These are phyloP conservation scores for Manduca sexta DNA, from an alignment of 1,140 invertebrate genomes.

Conservation along the genomic window DNA sequence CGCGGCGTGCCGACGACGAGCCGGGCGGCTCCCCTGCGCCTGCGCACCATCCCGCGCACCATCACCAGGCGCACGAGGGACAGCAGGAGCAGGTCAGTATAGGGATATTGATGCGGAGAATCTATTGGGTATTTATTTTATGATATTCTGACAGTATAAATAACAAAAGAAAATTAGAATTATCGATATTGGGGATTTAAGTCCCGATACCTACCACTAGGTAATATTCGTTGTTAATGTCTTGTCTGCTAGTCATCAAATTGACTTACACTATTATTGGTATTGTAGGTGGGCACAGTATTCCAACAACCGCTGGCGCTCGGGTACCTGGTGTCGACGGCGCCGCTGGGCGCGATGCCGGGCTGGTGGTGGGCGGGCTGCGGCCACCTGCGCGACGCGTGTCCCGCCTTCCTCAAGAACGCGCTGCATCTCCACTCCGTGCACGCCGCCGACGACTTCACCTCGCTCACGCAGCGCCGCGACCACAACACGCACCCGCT, in stretches of 20 bases:
- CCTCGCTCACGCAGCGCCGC: conserved; percentile 73
- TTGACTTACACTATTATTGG: no score
- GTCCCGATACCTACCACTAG: no score
- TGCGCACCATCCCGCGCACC: conserved; percentile 33
- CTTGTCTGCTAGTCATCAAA: no score
- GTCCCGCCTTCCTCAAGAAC: conserved; percentile 95
- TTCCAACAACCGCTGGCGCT: conserved; percentile 98
- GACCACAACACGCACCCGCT: conserved; percentile 90
- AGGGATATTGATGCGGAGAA: no score
- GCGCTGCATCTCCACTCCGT: conserved; percentile 94
- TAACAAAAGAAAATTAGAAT: no score
- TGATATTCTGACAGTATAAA: no score
- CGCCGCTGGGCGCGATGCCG: conserved; percentile 94
- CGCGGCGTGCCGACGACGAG: conserved; percentile 66
- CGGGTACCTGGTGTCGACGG: conserved; percentile 98
- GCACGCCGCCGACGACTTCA: conserved; percentile 89
- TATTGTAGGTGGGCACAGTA: conserved; percentile 90
- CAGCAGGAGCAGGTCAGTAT: conserved; percentile 68
- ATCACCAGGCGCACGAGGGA: conserved; percentile 70
- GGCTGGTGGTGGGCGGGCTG: conserved; percentile 98
- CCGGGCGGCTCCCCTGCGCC: conserved; percentile 34
- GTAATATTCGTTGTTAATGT: no score
- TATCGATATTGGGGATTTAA: no score
- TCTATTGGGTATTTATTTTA: no score
- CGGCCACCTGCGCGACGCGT: conserved; percentile 91